Evolutionary conservation across 2,113 vertebrate species (phyloP).

Genomic region (Tor tambroides): DNA sequence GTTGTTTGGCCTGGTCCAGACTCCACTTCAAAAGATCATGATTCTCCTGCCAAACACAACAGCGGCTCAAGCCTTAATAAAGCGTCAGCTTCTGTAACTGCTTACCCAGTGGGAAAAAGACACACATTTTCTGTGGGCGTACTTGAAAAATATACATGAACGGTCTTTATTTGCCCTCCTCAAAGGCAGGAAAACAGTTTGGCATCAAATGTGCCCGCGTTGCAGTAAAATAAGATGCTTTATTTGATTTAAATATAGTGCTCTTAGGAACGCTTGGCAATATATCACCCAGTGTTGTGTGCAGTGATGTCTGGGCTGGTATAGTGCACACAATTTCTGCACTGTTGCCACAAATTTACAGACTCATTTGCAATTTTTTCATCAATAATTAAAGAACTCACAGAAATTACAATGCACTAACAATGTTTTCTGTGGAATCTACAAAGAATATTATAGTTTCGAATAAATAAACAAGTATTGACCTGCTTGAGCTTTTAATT

Average conservation of each 20-base stretch:
- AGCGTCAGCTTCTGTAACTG: constrained; percentile 53
- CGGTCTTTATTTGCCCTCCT: constrained; percentile 57
- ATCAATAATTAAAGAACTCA: neutral
- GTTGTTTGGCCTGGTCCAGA: constrained; percentile 67
- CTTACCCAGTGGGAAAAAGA: constrained; percentile 58
- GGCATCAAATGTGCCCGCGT: constrained; percentile 42
- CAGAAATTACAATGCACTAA: neutral
- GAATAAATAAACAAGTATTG: neutral
- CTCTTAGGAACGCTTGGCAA: constrained; percentile 36
- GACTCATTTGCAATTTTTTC: neutral
- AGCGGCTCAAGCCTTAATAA: constrained; percentile 53
- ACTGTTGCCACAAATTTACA: neutral
- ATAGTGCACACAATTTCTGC: neutral
- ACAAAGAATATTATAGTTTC: neutral
- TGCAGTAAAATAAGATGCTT: constrained; percentile 56
- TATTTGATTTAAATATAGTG: constrained; percentile 56
- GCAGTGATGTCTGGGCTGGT: constrained; percentile 45
- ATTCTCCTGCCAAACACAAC: constrained; percentile 55
- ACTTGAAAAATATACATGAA: constrained; percentile 57
- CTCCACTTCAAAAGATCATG: constrained; percentile 68
- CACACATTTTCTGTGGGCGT: constrained; percentile 51
- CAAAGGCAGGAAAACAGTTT: constrained; percentile 47
- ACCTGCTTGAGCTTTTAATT: neutral
- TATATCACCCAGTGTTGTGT: constrained; percentile 30
- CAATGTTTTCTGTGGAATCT: neutral